Base-by-base conservation (phyloP, 2,888 invertebrate species). In the Ectobius pallidus region DNA sequence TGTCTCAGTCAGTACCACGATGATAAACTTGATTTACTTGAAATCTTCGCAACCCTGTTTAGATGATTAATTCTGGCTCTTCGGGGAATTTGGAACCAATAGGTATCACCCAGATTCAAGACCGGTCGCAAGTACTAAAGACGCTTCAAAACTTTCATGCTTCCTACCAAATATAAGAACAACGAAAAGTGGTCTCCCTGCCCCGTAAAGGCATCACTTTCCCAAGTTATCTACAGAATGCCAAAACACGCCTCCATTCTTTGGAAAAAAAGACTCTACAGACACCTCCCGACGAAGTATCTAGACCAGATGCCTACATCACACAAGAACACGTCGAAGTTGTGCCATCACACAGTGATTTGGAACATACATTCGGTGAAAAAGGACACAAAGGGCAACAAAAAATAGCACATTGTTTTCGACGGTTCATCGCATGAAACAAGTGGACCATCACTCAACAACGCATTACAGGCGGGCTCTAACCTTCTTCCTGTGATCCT, bases 361-460 rank as follows among this genome's bases (percentile, higher is more conserved):
- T 18, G n/a, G n/a, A 6, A 14, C 6, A 34, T 9, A 2, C 4
- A 6, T 34, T 20, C 14, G 34, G 20, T 25, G 14, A 69, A 32
- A 52, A n/a, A 69, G 30, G 52, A 52, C 49, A 69, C 27, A 32
- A 11, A 18, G 16, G 25, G 52, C 1, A 0, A 46, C 30, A 30
- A 7, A 9, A 69, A 69, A 39, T 58, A 32, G 69, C 22, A 25
- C 3, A 55, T n/a, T n/a, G 58, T 55, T 1, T 69, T 52, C 30
- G 42, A 52, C 14, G 69, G 18, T n/a, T 69, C 58, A 11, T 32
- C 34, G 1, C 69, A 34, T 16, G 55, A 55, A 22, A 22, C 20
- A n/a, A 22, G 39, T 11, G 30, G 22, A 16, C 55, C 55, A 32
- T 34, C 42, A 32, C 55, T 68, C n/a, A n/a, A n/a, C 1, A 30